Base-by-base conservation (phyloP, 2,113 vertebrate species). In the Sinocyclocheilus rhinocerous region DNA sequence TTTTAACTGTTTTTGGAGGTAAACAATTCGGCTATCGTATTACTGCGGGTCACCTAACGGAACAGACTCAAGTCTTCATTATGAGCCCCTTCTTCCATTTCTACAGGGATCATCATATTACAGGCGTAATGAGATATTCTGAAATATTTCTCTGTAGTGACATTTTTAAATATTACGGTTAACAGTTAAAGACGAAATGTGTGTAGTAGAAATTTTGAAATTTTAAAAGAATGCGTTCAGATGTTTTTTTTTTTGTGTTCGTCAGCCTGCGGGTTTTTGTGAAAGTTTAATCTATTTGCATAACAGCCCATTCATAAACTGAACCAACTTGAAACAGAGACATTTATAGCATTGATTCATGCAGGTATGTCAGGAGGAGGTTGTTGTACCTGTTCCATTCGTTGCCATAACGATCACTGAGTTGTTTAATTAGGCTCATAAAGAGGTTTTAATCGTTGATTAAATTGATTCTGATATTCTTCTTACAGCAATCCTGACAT, bases 21-120 rank as follows among this genome's bases (percentile, higher is more conserved):
- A 48, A 65, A 81, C 45, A 6, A 13, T 78, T 76, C 45, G 42
- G 84, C 89, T 91, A 92, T 95, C 91, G 91, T 91, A 92, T 94
- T 91, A 93, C 93, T 3, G 80, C 42, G 59, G 67, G 69, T 87
- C 79, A 92, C 90, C 85, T 94, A 95, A 95, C 94, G 93, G 93
- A 92, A 93, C 92, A 93, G 89, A 90, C 89, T 89, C 91, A 65
- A 4, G 63, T 52, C 65, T 59, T 85, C 78, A 78, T 48, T 83
- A 75, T 85, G 85, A 75, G 18, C 59, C 61, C 85, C 63, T 81
- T 84, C 67, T 42, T 81, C 65, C n/a, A 2, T 52, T 13, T 76
- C 39, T n/a, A 45, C 39, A 50, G 1, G n/a, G 6, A 16, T 76
- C 12, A 50, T 50, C n/a, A 26, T 7, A 6, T 73, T 75, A 75